phyloP scores from a whole-genome alignment of 2,888 invertebrate species.

The Venustoraphidia nigricollis region DNA sequence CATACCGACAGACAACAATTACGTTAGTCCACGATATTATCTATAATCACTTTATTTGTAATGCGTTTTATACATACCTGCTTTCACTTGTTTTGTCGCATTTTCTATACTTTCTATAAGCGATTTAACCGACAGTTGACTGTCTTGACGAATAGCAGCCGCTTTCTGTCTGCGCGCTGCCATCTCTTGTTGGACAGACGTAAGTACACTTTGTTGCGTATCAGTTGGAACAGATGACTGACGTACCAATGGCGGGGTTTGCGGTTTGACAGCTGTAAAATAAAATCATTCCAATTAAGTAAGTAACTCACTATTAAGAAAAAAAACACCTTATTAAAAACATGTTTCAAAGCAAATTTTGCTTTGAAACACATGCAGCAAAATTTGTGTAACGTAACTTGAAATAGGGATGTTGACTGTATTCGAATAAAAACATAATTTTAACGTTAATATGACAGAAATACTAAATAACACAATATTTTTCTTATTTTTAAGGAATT shows the following conservation, averaged over 20 bases:
- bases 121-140: conserved; percentile 75
- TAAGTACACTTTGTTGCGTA: conserved; percentile 35
- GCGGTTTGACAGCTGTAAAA: conserved; percentile 21
- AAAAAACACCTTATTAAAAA: neutral
- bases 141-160: conserved; percentile 46
- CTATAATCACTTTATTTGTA: too few species aligned
- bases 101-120: conserved; percentile 86
- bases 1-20: too few species aligned
- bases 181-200: conserved; percentile 40
- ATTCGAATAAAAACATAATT: too few species aligned
- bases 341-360: too few species aligned
- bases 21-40: too few species aligned
- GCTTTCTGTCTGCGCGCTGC: conserved; percentile 37
- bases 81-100: conserved; percentile 56
- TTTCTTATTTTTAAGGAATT: too few species aligned
- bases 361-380: too few species aligned
- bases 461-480: too few species aligned
- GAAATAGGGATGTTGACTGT: too few species aligned
- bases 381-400: too few species aligned
- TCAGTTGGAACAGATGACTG: conserved; percentile 26
- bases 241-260: conserved; percentile 20
- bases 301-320: neutral
- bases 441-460: too few species aligned
- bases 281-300: conserved; percentile 3
- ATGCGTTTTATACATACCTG: conserved; percentile 9